Percentiles rank a stretch among this genome's conserved stretches.
These are phyloP conservation scores for Drosophila orena DNA, from an alignment of 1,140 invertebrate genomes.

Conservation along the genomic window DNA sequence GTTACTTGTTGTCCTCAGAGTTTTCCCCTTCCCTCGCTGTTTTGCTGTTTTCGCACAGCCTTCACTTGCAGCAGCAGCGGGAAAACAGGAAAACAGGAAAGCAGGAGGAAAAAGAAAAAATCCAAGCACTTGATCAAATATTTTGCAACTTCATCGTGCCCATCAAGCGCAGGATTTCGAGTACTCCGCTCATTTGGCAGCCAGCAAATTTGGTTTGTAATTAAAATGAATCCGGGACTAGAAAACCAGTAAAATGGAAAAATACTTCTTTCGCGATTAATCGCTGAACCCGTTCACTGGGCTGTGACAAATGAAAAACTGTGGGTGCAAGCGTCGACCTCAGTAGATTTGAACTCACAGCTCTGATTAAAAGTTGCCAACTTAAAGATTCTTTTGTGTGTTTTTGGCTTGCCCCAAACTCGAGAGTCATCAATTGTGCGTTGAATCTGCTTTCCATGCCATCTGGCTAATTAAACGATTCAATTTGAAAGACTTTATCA, in stretches of 20 bases:
- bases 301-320: slow-evolving; percentile 52
- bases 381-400: slow-evolving; percentile 22
- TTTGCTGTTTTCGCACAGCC: slow-evolving; percentile 9
- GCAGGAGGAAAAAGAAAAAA: slow-evolving; percentile 29
- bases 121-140: slow-evolving; percentile 80
- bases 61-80: slow-evolving; percentile 60
- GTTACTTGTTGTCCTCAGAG: slow-evolving; percentile 64
- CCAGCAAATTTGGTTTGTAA: slow-evolving; percentile 76
- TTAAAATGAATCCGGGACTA: slow-evolving; percentile 66
- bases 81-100: slow-evolving; percentile 7
- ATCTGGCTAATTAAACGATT: slow-evolving; percentile 72
- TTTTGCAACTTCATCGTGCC: slow-evolving; percentile 80
- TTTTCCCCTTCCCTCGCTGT: not conserved
- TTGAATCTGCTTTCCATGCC: slow-evolving; percentile 43
- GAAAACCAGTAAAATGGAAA: slow-evolving; percentile 56
- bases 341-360: not conserved
- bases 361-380: slow-evolving; percentile 22
- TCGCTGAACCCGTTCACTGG: slow-evolving; percentile 65
- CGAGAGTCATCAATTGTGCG: slow-evolving; percentile 43
- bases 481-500: slow-evolving; percentile 48
- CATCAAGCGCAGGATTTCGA: slow-evolving; percentile 64
- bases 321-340: not conserved
- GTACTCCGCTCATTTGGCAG: slow-evolving; percentile 69
- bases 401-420: slow-evolving; percentile 12
- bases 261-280: slow-evolving; percentile 64